Base-by-base conservation (phyloP, 2,113 vertebrate genomes). In the Cairina moschata region DNA sequence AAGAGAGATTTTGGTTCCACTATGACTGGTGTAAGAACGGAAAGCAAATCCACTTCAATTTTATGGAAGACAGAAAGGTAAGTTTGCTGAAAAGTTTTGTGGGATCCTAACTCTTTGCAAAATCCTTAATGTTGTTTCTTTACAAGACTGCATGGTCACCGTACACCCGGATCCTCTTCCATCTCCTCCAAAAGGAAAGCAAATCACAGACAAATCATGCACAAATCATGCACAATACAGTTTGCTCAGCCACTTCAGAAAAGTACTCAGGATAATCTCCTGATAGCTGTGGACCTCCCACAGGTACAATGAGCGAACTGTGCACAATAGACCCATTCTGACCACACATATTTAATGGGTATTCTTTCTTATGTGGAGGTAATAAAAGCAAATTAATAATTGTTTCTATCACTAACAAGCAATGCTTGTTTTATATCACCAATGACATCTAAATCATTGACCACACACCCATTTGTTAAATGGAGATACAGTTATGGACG, bases 201-300 rank as follows among this genome's bases (percentile, higher is more conserved):
- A 66, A 40, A 46, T 26, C 50, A 36, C 16, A 76, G 40, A 75
- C 44, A 22, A 32, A 16, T 48, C 68, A 36, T 8, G 17, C 40
- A 50, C 40, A 48, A 74, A 48, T 75, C 17, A 21, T 1, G 15
- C 50, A 38, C 13, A 54, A 56, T 22, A 31, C 0, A 0, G 9
- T 55, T 65, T 62, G 48, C 44, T 79, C 69, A 50, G 65, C 26
- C 46, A 34, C 31, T 86, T 56, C 65, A 52, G 56, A 32, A 68
- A 56, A 77, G 32, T 17, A 52, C 29, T 17, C 31, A 59, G 52
- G 25, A 69, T 8, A 38, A 17, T 23, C 50, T 60, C 29, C 23
- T 32, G 10, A 42, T 42, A 38, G 10, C 29, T 36, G 23, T 54
- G 38, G 52, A 60, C 11, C 6, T 75, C 40, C 54, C 48, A 28